Conservation (phyloP, 2,888 invertebrate species). For the Muscina levida region DNA sequence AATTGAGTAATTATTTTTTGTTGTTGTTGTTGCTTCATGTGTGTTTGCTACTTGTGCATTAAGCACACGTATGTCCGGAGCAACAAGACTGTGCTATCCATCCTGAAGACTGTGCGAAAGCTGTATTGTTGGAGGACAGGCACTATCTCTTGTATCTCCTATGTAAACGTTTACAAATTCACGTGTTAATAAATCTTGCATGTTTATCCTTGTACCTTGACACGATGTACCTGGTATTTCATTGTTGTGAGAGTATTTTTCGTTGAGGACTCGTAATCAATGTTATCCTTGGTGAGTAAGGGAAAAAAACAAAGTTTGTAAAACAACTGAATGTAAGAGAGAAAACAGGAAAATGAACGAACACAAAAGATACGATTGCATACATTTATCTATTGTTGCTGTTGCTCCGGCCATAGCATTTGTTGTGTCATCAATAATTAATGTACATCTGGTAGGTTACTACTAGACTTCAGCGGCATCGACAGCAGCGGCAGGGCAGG, state of each 20-base stretch:
- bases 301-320: not conserved
- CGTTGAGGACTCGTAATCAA: conserved; percentile 38
- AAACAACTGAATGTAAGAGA: conserved; percentile 14
- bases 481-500: not conserved
- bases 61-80: not conserved
- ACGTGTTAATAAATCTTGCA: conserved; percentile 56
- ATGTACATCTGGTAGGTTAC: conserved; percentile 50
- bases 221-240: conserved; percentile 42
- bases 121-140: no score
- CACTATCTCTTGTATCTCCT: not conserved
- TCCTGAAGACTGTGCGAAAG: not conserved
- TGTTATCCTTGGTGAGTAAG: conserved; percentile 42
- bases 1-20: conserved; percentile 26
- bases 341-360: conserved; percentile 18
- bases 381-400: conserved; percentile 17
- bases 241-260: conserved; percentile 8
- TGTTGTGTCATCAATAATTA: conserved; percentile 54
- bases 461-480: conserved; percentile 31
- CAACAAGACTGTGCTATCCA: not conserved
- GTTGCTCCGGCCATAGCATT: conserved; percentile 2
- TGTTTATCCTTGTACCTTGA: conserved; percentile 66
- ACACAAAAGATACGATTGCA: conserved; percentile 22
- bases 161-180: conserved; percentile 25
- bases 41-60: not conserved
- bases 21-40: no score